These are phyloP conservation scores for Epinephelus moara DNA, from an alignment of 2,113 vertebrate genomes.

Conservation along the genomic window DNA sequence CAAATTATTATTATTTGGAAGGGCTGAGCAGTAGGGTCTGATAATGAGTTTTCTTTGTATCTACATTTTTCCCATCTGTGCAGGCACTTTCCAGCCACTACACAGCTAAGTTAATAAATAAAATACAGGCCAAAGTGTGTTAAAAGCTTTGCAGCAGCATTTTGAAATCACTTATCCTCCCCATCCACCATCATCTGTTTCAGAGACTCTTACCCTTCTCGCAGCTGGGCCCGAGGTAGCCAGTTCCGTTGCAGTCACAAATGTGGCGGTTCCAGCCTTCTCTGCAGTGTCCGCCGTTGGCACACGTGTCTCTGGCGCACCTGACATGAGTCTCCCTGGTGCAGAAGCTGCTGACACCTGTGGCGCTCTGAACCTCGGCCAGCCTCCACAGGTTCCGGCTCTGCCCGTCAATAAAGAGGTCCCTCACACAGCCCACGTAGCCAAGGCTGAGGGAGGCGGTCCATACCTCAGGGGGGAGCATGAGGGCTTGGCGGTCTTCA, in stretches of 20 bases:
- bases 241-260: conserved; percentile 92
- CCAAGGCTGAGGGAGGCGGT: conserved; percentile 89
- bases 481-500: conserved; percentile 84
- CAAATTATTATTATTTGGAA: conserved; percentile 34
- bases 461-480: conserved; percentile 92
- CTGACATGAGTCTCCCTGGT: conserved; percentile 90
- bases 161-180: conserved; percentile 30
- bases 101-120: conserved; percentile 66
- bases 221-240: conserved; percentile 90
- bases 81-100: conserved; percentile 39
- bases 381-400: conserved; percentile 90
- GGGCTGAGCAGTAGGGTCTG: conserved; percentile 10
- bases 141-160: conserved; percentile 69
- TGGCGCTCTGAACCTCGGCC: conserved; percentile 87
- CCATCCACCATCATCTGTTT: background rate
- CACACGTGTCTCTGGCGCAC: conserved; percentile 88
- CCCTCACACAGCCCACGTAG: conserved; percentile 93
- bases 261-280: conserved; percentile 96
- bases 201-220: conserved; percentile 87
- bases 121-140: conserved; percentile 61
- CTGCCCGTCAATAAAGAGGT: conserved; percentile 93
- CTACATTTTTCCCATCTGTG: conserved; percentile 30
- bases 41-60: conserved; percentile 44
- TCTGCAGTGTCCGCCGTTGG: conserved; percentile 87
- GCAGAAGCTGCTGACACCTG: conserved; percentile 89